Conservation (phyloP, 2,797 vertebrate genomes). For the Anguilla megastoma region DNA sequence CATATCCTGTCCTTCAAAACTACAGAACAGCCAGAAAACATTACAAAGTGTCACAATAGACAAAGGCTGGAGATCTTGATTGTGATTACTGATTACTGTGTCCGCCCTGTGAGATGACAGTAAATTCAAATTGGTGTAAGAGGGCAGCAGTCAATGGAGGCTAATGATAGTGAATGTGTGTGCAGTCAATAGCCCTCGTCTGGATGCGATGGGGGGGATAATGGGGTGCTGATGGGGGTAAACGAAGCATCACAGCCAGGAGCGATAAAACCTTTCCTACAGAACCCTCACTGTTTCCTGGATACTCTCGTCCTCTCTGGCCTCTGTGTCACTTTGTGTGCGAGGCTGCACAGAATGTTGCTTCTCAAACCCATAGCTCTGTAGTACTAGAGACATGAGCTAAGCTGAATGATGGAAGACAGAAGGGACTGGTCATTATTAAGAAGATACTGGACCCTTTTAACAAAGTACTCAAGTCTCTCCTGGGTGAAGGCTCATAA, state of each 20-base stretch:
- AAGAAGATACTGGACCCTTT: neutral
- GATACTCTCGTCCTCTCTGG: neutral
- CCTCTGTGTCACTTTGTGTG: neutral
- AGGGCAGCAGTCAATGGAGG: conserved; percentile 30
- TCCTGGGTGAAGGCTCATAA: neutral
- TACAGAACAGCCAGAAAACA: conserved; percentile 50
- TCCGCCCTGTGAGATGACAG: conserved; percentile 65
- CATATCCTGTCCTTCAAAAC: conserved; percentile 57
- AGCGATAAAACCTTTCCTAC: conserved; percentile 17
- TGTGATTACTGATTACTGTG: neutral
- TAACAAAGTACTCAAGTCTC: neutral
- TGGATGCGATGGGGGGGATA: conserved; percentile 56
- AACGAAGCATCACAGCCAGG: conserved; percentile 51
- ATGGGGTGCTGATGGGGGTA: conserved; percentile 54
- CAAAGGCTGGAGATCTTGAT: conserved; percentile 57
- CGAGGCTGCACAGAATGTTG: neutral
- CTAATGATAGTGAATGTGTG: conserved; percentile 26
- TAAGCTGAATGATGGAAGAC: neutral
- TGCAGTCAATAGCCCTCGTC: conserved; percentile 60
- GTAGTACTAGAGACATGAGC: neutral
- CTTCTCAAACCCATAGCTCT: neutral
- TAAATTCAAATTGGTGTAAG: conserved; percentile 72
- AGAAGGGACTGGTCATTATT: neutral
- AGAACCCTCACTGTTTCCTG: neutral
- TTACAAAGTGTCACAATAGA: conserved; percentile 59